Conservation (phyloP, 92 coral and sea anemone species). For the Isaurus tuberculatus region DNA sequence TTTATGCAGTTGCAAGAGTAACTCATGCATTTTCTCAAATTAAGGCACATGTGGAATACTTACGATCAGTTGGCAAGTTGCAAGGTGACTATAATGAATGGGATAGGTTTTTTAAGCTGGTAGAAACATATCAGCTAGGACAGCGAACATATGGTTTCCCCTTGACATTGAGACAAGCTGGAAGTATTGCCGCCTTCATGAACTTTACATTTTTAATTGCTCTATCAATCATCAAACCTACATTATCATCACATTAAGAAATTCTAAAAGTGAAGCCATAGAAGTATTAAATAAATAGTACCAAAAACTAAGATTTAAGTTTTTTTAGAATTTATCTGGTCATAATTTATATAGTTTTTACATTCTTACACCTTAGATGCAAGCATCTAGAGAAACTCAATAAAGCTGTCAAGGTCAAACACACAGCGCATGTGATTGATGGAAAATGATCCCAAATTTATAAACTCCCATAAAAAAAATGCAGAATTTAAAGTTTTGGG, state of each 20-base stretch:
- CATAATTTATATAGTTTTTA: no score
- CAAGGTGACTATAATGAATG: slow-evolving; percentile 78
- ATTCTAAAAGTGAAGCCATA: neutral
- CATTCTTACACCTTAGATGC: no score
- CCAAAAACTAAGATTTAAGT: no score
- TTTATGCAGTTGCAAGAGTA: slow-evolving; percentile 82
- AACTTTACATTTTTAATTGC: slow-evolving; percentile 87
- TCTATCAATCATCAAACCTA: slow-evolving; percentile 79
- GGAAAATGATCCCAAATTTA: no score
- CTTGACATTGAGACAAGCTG: slow-evolving; percentile 83
- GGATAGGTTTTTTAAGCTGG: slow-evolving; percentile 81
- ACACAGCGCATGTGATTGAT: no score
- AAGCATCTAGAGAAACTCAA: no score
- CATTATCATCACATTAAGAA: neutral
- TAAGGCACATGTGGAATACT: slow-evolving; percentile 78
- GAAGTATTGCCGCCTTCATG: slow-evolving; percentile 81
- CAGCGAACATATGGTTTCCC: slow-evolving; percentile 90
- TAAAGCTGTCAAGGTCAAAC: no score
- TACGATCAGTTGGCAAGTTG: slow-evolving; percentile 74
- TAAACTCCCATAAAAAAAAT: no score
- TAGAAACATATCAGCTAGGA: slow-evolving; percentile 79
- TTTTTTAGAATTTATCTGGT: no score
- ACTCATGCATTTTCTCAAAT: slow-evolving; percentile 76
- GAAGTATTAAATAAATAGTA: no score
- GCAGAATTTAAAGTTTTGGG: no score